Base-by-base conservation (phyloP, 2,113 vertebrate species). In the Mastomys coucha region DNA sequence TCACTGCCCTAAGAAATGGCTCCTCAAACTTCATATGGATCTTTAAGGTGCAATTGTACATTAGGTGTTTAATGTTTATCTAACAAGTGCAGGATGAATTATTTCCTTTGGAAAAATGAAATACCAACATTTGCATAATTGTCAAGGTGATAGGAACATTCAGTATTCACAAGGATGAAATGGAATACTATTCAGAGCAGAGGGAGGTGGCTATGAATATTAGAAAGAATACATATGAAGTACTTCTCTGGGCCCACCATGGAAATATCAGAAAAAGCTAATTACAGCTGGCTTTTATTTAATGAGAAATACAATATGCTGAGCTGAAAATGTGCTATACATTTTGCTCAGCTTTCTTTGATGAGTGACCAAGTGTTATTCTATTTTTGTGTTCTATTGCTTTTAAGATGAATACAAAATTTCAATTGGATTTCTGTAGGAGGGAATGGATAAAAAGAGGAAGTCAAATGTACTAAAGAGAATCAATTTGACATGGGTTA, bases 331-430 rank as follows among this genome's bases (percentile, higher is more conserved):
- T 67, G 26, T 16, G 19, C 31, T 58, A 51, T 49, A 73, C 3
- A 58, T 82, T 75, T 89, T 91, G 51, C 5, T 93, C 85, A 90
- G 1, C 84, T 84, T 93, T 84, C 88, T 96, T 70, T 67, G 20
- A 90, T 91, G 56, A 75, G 39, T 75, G 56, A 76, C 85, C 75
- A 94, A 85, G n/a, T 94, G 42, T 76, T 89, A 93, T 75, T 84
- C 49, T 88, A 33, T 88, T 91, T 91, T 88, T 94, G 56, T 91
- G 14, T 75, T 88, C 42, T 95, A n/a, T 67, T 45, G 53, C 67
- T 96, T 97, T 96, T 92, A 49, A 97, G 39, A 75, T 93, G 88
- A 90, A 91, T 45, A 72, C 39, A 91, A 63, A 87, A 95, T 78
- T 85, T 97, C 75, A 84, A 84, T 72, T 88, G 91, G 17, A 95